Conservation (phyloP, 2,113 vertebrate species). For the Sinocyclocheilus anshuiensis region DNA sequence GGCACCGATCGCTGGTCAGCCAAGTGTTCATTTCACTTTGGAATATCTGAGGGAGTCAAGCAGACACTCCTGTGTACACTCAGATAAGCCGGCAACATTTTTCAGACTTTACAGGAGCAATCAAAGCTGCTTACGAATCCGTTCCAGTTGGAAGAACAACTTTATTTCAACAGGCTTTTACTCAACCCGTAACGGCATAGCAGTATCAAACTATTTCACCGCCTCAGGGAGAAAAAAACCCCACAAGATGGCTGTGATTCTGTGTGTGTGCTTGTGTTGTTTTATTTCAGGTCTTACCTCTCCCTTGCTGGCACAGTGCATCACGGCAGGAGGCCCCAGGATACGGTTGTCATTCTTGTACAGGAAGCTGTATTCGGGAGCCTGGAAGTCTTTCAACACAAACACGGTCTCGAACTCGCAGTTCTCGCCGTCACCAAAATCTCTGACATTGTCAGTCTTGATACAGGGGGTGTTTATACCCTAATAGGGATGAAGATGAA, state of each 20-base stretch:
- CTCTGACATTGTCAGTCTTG: slow-evolving; percentile 80
- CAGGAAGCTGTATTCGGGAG: slow-evolving; percentile 80
- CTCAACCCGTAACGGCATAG: neutral
- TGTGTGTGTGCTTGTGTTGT: slow-evolving; percentile 11
- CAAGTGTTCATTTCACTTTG: slow-evolving; percentile 11
- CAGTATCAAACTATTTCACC: slow-evolving; percentile 24
- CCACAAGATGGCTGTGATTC: neutral
- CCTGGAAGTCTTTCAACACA: slow-evolving; percentile 85
- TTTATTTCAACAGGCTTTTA: slow-evolving; percentile 11
- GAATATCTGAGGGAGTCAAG: slow-evolving; percentile 24
- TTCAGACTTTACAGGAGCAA: slow-evolving; percentile 23
- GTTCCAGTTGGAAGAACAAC: slow-evolving; percentile 40
- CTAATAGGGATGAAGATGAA: slow-evolving; percentile 67
- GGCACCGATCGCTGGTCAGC: neutral
- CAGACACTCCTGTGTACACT: slow-evolving; percentile 42
- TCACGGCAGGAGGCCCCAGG: slow-evolving; percentile 87
- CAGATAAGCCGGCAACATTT: slow-evolving; percentile 47
- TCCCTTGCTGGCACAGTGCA: slow-evolving; percentile 83
- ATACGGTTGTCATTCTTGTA: slow-evolving; percentile 87
- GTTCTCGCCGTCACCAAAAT: slow-evolving; percentile 83
- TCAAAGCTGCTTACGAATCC: slow-evolving; percentile 46
- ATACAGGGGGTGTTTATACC: slow-evolving; percentile 85
- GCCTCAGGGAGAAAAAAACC: slow-evolving; percentile 6
- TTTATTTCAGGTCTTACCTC: slow-evolving; percentile 75
- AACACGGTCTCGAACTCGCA: slow-evolving; percentile 89